Conservation (phyloP, 2,797 vertebrate species). For the Gymnothorax javanicus region DNA sequence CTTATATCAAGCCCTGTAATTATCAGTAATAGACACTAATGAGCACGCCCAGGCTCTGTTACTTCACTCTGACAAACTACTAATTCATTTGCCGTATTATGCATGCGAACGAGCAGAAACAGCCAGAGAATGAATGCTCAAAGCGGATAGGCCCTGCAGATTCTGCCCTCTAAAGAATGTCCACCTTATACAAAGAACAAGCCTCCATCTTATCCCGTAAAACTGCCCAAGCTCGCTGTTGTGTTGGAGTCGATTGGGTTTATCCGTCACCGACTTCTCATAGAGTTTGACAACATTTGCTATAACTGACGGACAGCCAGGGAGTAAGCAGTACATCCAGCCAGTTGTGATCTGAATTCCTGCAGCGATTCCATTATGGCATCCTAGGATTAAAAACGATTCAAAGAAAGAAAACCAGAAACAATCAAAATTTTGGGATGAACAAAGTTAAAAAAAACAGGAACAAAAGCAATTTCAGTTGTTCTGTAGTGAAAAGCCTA, state of each 20-base stretch:
- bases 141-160: neutral
- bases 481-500: no score
- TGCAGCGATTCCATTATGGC: no score
- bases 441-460: no score
- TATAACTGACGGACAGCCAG: neutral
- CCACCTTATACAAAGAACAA: neutral
- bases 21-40: slow-evolving; percentile 33
- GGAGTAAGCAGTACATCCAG: neutral
- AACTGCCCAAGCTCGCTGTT: neutral
- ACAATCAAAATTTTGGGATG: no score
- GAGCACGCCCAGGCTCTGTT: slow-evolving; percentile 14
- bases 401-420: no score
- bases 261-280: neutral
- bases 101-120: no score
- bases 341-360: no score
- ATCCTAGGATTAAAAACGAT: no score
- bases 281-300: neutral
- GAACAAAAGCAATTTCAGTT: no score
- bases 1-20: slow-evolving; percentile 26
- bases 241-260: neutral
- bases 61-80: slow-evolving; percentile 25
- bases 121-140: neutral
- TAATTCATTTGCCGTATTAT: neutral
- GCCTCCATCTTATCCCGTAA: neutral
- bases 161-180: neutral